phyloP scores from a whole-genome alignment of 64 coral and sea anemone species.

The Orbicella faveolata region DNA sequence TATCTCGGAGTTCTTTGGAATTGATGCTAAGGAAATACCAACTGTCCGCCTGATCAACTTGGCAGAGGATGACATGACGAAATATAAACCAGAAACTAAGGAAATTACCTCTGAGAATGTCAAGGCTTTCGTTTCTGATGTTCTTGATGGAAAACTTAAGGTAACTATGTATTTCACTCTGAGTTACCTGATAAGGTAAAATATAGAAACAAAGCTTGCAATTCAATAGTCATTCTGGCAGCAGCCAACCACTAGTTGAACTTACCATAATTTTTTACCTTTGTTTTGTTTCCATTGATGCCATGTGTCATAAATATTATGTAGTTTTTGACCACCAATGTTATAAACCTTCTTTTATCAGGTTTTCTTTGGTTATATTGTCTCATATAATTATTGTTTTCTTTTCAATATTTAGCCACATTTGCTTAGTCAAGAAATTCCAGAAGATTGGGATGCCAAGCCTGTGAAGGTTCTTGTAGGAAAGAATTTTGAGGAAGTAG shows the following conservation, averaged over 20 bases:
- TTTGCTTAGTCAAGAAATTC: constrained; percentile 80
- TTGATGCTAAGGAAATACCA: constrained; percentile 79
- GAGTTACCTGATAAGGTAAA: not conserved
- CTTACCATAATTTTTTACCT: too few relatives aligned
- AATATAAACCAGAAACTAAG: constrained; percentile 82
- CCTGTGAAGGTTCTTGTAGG: constrained; percentile 98
- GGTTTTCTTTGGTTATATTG: not conserved
- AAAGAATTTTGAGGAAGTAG: constrained; percentile 99
- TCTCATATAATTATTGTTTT: not conserved
- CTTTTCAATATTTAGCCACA: constrained; percentile 52
- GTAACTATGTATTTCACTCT: constrained; percentile 30
- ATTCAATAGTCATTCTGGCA: too few relatives aligned
- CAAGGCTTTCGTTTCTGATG: constrained; percentile 70
- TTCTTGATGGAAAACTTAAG: constrained; percentile 89
- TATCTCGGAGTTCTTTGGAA: constrained; percentile 97
- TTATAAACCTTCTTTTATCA: too few relatives aligned
- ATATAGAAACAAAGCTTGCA: not conserved
- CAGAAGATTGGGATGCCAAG: constrained; percentile 95
- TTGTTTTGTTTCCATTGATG: too few relatives aligned
- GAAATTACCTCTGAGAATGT: constrained; percentile 75
- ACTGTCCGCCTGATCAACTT: constrained; percentile 95
- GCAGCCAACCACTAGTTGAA: too few relatives aligned
- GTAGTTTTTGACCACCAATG: too few relatives aligned
- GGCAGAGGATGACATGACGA: constrained; percentile 93
- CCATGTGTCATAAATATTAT: too few relatives aligned